A percentile compares a stretch with the other conserved stretches of the same genome.
Evolutionary conservation across 2,797 vertebrate species (phyloP).

Genomic region (Sylvilagus floridanus): DNA sequence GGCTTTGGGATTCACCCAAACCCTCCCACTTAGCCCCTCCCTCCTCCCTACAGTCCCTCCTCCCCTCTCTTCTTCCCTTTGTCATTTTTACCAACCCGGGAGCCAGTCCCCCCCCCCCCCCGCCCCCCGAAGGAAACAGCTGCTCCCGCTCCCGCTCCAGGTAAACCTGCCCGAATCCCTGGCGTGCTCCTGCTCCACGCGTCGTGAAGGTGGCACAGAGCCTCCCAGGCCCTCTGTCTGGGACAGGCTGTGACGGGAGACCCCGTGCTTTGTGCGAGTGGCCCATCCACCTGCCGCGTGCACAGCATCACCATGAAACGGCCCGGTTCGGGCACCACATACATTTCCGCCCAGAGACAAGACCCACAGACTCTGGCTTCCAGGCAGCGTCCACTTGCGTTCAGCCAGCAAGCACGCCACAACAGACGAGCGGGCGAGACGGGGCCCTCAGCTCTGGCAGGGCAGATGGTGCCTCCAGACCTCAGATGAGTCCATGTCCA

Average conservation of each 20-base stretch:
- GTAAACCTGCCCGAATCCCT: too few relatives aligned
- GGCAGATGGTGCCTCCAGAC: not conserved
- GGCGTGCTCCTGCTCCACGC: accelerated
- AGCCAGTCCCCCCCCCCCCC: not conserved
- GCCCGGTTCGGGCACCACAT: too few relatives aligned
- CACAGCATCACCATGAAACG: accelerated
- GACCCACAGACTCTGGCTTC: not conserved
- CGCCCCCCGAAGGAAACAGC: not conserved
- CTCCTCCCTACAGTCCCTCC: not conserved
- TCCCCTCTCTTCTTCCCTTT: accelerated
- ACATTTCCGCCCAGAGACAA: not conserved
- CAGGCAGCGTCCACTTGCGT: not conserved
- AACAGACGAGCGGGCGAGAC: too few relatives aligned
- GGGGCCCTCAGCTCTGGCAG: not conserved
- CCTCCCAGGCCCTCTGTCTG: not conserved
- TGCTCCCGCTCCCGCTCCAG: too few relatives aligned
- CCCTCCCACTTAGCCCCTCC: not conserved
- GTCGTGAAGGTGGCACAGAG: accelerated
- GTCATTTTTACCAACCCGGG: not conserved
- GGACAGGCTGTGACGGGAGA: not conserved
- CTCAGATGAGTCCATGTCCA: not conserved
- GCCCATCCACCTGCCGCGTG: accelerated
- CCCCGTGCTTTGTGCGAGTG: not conserved
- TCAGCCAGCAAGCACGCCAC: not conserved
- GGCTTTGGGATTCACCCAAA: not conserved